Evolutionary conservation across 2,888 invertebrate species (phyloP).

Genomic region (Zonitis immaculata): DNA sequence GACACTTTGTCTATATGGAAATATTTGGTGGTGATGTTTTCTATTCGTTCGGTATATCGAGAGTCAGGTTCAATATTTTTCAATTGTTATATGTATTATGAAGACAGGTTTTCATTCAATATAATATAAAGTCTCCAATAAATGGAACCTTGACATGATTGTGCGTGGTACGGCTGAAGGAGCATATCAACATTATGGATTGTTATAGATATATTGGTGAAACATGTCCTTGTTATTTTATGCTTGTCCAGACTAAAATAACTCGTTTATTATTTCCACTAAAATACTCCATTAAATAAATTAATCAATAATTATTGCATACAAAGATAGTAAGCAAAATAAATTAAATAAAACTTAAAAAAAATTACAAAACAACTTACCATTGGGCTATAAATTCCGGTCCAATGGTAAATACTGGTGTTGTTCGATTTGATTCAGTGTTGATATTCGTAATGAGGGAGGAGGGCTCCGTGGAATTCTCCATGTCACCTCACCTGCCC

Average conservation of each 20-base stretch:
- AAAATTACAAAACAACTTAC: too few species aligned
- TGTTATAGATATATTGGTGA: conserved; percentile 10
- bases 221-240: conserved; percentile 4
- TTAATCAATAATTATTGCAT: too few species aligned
- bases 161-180: conserved; percentile 16
- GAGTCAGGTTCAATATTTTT: too few species aligned
- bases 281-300: too few species aligned
- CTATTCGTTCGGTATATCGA: too few species aligned
- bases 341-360: too few species aligned
- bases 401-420: conserved; percentile 71
- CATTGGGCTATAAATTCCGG: conserved; percentile 74
- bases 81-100: too few species aligned
- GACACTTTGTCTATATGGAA: too few species aligned
- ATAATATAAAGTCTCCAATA: background rate
- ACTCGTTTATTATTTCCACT: conserved; percentile 28
- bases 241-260: conserved; percentile 25
- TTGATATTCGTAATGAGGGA: conserved; percentile 11
- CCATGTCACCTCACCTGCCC: conserved; percentile 38
- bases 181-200: conserved; percentile 13
- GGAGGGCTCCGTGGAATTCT: conserved; percentile 39
- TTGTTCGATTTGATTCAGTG: conserved; percentile 54
- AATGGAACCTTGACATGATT: conserved; percentile 15
- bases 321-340: too few species aligned
- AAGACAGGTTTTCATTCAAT: background rate
- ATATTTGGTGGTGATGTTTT: too few species aligned